A percentile compares a stretch with the other conserved stretches of the same genome.
These are phyloP conservation scores for Otis tarda DNA, from an alignment of 2,113 vertebrate genomes.

Conservation along the genomic window DNA sequence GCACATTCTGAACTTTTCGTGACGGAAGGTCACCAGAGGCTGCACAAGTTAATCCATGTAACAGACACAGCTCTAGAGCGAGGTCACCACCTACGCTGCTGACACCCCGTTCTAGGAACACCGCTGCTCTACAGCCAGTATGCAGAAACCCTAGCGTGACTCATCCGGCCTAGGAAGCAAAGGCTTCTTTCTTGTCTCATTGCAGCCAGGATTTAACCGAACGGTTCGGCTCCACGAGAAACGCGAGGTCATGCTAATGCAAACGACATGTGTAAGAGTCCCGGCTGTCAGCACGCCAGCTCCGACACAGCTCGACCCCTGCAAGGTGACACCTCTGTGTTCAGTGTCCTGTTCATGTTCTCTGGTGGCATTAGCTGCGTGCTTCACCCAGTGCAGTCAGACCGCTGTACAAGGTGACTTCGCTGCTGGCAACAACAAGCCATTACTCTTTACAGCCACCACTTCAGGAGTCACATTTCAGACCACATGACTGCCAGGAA, in stretches of 20 bases:
- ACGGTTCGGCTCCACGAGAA: neutral
- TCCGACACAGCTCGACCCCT: neutral
- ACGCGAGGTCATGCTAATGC: neutral
- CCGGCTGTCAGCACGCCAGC: neutral
- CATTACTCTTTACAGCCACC: neutral
- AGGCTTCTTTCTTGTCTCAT: neutral
- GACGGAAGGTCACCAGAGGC: neutral
- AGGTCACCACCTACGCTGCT: neutral
- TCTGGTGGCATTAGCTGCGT: neutral
- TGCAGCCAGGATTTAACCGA: neutral
- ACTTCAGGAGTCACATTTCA: slow-evolving; percentile 30
- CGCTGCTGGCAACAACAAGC: neutral
- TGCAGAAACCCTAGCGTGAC: neutral
- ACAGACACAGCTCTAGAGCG: neutral
- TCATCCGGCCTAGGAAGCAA: neutral
- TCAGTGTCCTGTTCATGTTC: neutral
- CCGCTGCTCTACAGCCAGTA: neutral
- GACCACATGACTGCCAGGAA: neutral
- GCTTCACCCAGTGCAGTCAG: neutral
- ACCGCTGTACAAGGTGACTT: slow-evolving; percentile 10
- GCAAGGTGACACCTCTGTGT: neutral
- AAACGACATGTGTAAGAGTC: neutral
- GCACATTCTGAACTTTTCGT: neutral
- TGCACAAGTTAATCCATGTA: neutral
- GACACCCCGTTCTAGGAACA: slow-evolving; percentile 31